Conservation (phyloP, 2,888 invertebrate genomes). For the Hypomecis atomaria region DNA sequence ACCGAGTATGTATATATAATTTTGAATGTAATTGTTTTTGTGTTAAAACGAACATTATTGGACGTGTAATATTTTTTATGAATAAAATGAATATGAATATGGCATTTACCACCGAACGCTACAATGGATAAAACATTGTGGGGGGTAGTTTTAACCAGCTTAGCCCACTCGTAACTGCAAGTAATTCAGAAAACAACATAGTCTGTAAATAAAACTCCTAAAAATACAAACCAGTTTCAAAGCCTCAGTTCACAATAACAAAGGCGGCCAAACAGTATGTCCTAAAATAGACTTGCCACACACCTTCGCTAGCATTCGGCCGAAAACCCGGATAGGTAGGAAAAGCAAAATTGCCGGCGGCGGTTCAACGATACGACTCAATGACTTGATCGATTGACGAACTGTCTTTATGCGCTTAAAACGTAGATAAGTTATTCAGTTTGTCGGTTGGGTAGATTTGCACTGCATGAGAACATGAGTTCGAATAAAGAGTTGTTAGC, state of each 20-base stretch:
- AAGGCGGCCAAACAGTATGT: slow-evolving; percentile 1
- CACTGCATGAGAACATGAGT: too few species aligned
- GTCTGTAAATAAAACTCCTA: background rate
- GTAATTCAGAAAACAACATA: too few species aligned
- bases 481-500: too few species aligned
- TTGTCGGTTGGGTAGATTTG: slow-evolving; percentile 16
- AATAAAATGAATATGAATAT: too few species aligned
- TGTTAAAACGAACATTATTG: too few species aligned
- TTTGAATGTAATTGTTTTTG: too few species aligned
- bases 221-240: background rate
- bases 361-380: slow-evolving; percentile 23
- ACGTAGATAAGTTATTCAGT: background rate
- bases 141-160: too few species aligned
- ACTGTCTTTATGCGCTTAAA: background rate
- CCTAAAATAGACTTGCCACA: slow-evolving; percentile 6
- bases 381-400: slow-evolving; percentile 13
- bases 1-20: too few species aligned
- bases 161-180: too few species aligned
- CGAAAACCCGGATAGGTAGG: slow-evolving; percentile 3
- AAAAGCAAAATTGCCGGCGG: slow-evolving; percentile 15
- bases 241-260: slow-evolving; percentile 1
- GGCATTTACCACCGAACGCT: too few species aligned
- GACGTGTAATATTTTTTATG: too few species aligned
- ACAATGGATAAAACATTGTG: too few species aligned
- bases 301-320: slow-evolving; percentile 10